Base-by-base conservation (phyloP, 2,113 vertebrate species). In the Amphiprion ocellaris region DNA sequence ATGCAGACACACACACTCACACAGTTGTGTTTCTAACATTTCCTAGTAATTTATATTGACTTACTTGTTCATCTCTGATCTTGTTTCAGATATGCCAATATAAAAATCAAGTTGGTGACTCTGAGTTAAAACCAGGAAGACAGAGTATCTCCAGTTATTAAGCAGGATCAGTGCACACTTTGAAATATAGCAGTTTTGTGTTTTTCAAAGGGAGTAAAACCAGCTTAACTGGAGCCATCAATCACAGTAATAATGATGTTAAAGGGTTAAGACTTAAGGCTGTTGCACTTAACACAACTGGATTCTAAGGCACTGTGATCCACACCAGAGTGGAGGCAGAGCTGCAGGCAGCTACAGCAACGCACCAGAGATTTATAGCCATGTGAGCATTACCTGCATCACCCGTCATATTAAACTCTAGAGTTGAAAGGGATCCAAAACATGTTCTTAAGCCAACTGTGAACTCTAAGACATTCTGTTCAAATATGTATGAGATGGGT, bases 361-460 rank as follows among this genome's bases (percentile, higher is more conserved):
- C 75, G 58, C 83, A 82, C 79, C 79, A 78, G 78, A 67, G 14
- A 69, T 79, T 87, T 83, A 86, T 15, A 49, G 37, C 14, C 59
- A 55, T 37, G 21, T 61, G 55, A 69, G n/a, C 16, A 15, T 71
- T 58, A 77, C 50, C 58, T 87, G 53, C 64, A 60, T 62, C 55
- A 33, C 3, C 11, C 37, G n/a, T 24, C 53, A 23, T 44, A 4
- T 16, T 5, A 59, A 74, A 62, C 4, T 30, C 1, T 14, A 15
- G 4, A 17, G 14, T 24, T 65, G 11, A 33, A 53, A 63, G 17
- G 8, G 21, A 30, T 58, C 14, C 26, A 21, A 66, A 58, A 60
- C 15, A 65, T 30, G 14, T 62, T 71, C 23, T 61, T 44, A 53
- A 54, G 33, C 19, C 26, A 23, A 28, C 59, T 30, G 28, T 44